Base-by-base conservation (phyloP, 2,113 vertebrate species). In the Nerophis lumbriciformis region DNA sequence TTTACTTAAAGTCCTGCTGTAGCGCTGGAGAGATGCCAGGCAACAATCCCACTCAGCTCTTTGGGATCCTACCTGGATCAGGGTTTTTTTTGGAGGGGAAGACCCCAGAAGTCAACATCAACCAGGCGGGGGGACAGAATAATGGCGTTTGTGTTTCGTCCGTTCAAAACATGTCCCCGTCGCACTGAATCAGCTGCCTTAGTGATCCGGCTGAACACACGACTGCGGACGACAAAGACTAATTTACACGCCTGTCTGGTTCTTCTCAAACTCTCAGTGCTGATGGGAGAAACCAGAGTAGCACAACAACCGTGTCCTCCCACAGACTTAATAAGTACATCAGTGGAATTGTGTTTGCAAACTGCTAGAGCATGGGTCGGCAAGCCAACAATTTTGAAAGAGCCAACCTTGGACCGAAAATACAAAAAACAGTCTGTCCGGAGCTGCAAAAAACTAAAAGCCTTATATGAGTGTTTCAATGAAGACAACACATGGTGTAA, bases 231-330 rank as follows among this genome's bases (percentile, higher is more conserved):
- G 37, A 45, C 6, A 28, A 48, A 75, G 50, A n/a, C 28, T 63
- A 72, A 75, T 55, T 71, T 9, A 57, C 61, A 75, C 70, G 68
- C 52, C 48, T 71, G 39, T 72, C 48, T 52, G 63, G 66, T 70
- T n/a, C 38, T 65, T 60, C 8, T 61, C 16, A 37, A 12, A 19
- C 48, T 47, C 21, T 57, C 38, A 0, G n/a, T 16, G 16, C 39
- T 57, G 55, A 57, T 45, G 55, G 39, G 37, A 44, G 38, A 21
- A 11, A 10, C 39, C 55, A 13, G 42, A 57, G 38, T 8, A 9
- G 39, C 39, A 42, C 39, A 42, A 42, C 39, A 57, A 16, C n/a
- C 9, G 7, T 38, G 9, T 39, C 54, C 37, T 42, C n/a, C 39
- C 16, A 16, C 42, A 37, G 37, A 56, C 54, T 19, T 28, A 0